Percentiles rank a stretch among this genome's conserved stretches.
These are phyloP conservation scores for Chloebia gouldiae DNA, from an alignment of 2,113 vertebrate species.

Conservation along the genomic window DNA sequence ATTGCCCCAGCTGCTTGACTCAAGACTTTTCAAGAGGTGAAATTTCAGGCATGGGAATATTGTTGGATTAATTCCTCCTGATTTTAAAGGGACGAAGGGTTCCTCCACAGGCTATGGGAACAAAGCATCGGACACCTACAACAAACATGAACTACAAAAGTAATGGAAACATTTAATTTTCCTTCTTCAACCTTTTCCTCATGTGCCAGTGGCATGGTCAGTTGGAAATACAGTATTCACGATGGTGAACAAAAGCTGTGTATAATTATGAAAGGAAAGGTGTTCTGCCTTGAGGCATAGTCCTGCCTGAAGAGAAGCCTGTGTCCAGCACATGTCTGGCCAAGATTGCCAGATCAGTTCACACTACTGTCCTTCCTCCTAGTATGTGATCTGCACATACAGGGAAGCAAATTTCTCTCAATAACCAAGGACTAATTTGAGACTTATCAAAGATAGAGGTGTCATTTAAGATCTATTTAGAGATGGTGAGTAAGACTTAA, in stretches of 20 bases:
- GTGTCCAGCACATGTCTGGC: fast-evolving
- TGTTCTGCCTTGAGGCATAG: not conserved
- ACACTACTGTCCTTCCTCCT: not conserved
- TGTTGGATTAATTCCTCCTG: not conserved
- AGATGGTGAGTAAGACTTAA: not conserved
- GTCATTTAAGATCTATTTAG: not conserved
- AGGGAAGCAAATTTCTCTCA: not conserved
- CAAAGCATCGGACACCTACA: not conserved
- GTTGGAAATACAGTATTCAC: not conserved
- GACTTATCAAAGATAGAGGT: not conserved
- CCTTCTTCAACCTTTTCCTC: not conserved
- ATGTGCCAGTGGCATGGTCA: fast-evolving
- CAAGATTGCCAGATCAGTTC: not conserved
- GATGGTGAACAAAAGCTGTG: not conserved
- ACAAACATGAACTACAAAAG: not conserved
- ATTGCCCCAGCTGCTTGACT: not conserved
- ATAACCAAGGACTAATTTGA: not conserved
- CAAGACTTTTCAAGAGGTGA: not conserved
- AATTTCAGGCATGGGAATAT: not conserved
- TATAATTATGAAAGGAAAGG: not conserved
- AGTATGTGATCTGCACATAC: not conserved
- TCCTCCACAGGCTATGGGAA: not conserved
- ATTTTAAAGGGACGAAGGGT: not conserved
- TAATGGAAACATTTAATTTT: not conserved
- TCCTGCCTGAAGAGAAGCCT: not conserved